These are phyloP conservation scores for Pristionchus mayeri DNA, from an alignment of 2,888 invertebrate species.

Conservation along the genomic window DNA sequence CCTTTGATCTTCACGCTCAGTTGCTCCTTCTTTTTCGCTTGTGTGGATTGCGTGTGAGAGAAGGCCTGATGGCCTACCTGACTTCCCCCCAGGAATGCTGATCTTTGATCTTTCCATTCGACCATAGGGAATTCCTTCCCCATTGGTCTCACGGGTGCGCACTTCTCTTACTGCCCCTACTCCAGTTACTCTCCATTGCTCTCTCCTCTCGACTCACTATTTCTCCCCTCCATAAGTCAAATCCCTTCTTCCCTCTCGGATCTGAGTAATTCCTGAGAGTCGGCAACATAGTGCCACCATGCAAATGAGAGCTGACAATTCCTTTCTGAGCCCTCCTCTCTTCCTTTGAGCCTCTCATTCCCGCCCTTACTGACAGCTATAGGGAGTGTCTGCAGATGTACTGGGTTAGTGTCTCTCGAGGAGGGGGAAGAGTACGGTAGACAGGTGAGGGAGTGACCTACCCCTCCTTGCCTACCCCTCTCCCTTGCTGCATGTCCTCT, in stretches of 20 bases:
- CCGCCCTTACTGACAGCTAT: background rate
- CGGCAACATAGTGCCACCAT: conserved; percentile 39
- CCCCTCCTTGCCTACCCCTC: background rate
- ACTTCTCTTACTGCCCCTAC: background rate
- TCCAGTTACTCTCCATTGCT: conserved; percentile 34
- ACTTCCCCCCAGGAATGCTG: background rate
- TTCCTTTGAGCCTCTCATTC: conserved; percentile 6
- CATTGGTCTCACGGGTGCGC: conserved; percentile 14
- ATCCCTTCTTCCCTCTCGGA: conserved; percentile 29
- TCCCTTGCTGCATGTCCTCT: background rate
- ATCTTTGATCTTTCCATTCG: conserved; percentile 14
- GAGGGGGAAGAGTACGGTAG: background rate
- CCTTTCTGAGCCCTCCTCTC: conserved; percentile 21
- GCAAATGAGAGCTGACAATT: conserved; percentile 51
- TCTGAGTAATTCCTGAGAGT: conserved; percentile 41
- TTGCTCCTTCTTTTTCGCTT: conserved; percentile 16
- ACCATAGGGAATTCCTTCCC: conserved; percentile 9
- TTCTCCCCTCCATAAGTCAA: conserved; percentile 39
- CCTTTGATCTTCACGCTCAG: conserved; percentile 25
- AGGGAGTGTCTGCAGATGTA: conserved; percentile 19
- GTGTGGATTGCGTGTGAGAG: background rate
- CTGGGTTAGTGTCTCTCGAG: too few relatives aligned
- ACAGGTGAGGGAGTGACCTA: background rate
- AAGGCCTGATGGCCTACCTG: background rate
- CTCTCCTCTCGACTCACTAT: conserved; percentile 35